Conservation (phyloP, 2,113 vertebrate genomes). For the Sylvietta virens region DNA sequence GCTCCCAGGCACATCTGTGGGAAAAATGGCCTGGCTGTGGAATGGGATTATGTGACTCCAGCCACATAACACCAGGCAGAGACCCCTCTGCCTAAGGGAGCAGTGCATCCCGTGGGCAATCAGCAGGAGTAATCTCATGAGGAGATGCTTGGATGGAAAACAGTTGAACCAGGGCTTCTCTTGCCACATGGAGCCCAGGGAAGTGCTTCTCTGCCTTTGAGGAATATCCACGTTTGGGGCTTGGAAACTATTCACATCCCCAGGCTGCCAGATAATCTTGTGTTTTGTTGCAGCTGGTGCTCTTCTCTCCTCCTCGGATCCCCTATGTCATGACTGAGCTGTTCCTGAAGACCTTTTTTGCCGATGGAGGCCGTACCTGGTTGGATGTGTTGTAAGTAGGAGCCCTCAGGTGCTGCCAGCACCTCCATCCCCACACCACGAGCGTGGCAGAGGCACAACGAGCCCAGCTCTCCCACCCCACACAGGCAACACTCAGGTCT, state of each 20-base stretch:
- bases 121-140: background rate
- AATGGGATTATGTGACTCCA: background rate
- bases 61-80: background rate
- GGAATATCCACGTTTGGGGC: background rate
- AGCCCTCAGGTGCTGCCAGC: background rate
- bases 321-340: constrained; percentile 56
- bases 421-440: accelerated
- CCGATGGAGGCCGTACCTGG: constrained; percentile 68
- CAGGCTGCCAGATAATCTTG: background rate
- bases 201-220: background rate
- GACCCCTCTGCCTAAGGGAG: accelerated
- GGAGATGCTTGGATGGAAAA: background rate
- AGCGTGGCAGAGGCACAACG: background rate
- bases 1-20: background rate
- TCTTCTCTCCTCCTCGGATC: constrained; percentile 72
- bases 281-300: constrained; percentile 77
- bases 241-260: background rate
- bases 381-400: constrained; percentile 42
- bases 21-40: background rate
- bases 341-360: constrained; percentile 48
- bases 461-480: background rate
- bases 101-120: background rate
- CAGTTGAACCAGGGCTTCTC: background rate
- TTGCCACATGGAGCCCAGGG: background rate
- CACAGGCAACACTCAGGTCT: background rate